Conservation (phyloP, 2,888 invertebrate genomes). For the Adelphocoris suturalis region DNA sequence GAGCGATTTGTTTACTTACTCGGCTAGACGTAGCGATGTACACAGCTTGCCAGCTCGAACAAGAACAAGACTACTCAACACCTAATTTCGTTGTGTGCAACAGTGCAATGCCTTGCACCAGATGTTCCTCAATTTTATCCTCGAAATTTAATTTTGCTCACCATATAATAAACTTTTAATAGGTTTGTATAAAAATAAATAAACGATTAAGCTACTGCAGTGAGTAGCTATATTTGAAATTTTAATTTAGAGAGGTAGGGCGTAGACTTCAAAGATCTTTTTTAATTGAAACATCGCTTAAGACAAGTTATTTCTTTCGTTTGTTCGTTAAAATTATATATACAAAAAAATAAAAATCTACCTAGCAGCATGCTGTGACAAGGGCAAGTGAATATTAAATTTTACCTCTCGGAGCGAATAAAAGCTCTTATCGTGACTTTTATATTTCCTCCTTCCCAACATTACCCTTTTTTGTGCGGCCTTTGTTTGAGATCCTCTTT, state of each 20-base stretch:
- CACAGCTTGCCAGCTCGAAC: too few species aligned
- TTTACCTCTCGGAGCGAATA: constrained; percentile 11
- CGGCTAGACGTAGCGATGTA: too few species aligned
- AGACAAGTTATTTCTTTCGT: background rate
- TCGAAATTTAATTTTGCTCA: too few species aligned
- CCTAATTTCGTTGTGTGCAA: too few species aligned
- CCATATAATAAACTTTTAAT: background rate
- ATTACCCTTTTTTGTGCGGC: background rate
- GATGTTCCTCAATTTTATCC: too few species aligned
- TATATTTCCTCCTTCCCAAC: background rate
- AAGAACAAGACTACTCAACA: too few species aligned
- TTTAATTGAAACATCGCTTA: background rate
- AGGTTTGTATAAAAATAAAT: background rate
- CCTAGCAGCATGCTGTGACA: background rate
- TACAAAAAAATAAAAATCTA: background rate
- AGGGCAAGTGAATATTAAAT: constrained; percentile 1
- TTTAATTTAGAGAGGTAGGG: background rate
- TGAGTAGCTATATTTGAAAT: background rate
- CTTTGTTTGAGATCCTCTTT: constrained; percentile 18
- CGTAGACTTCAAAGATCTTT: background rate
- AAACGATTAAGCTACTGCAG: background rate
- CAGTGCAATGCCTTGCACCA: too few species aligned
- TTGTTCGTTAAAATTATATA: background rate
- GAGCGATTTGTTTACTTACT: too few species aligned
- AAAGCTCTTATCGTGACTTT: background rate